Evolutionary conservation across 2,113 vertebrate species (phyloP), one percentile per base, ranked within the genome.

Genomic region (Camelus bactrianus): DNA sequence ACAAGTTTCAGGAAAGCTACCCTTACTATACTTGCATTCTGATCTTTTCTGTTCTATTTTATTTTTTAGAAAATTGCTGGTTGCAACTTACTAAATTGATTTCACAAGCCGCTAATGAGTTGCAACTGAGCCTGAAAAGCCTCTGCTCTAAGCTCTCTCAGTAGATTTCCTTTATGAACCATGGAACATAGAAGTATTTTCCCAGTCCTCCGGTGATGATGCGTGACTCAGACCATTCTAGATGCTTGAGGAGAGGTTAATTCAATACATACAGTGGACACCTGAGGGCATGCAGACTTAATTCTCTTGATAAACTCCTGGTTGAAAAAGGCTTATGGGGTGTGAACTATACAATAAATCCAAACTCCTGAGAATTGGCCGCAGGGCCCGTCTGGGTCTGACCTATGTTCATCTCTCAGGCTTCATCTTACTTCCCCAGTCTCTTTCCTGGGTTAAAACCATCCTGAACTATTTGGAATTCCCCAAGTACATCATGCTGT

Each of bases 121-220:
- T 82, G 30, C 82, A 83, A 24, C 60, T 56, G 24, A 88, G 16
- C 70, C 54, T 94, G 88, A 93, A 90, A 93, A 84, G 54, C 19
- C 65, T 97, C 48, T 95, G 76, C 72, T 38, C 65, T 72, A 56
- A 28, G 3, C 52, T 89, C 94, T 89, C 73, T 93, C 73, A 52
- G 8, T 95, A 62, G 65, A 0, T 20, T 79, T 95, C 13, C 28
- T 79, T 86, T 95, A 64, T 92, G 92, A 88, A 73, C 58, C n/a
- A 4, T 46, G 52, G 60, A n/a, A 81, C 10, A 35, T 6, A 62
- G 89, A 91, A 86, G 67, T 75, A 48, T 56, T 94, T 92, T 89
- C 79, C 86, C 91, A 79, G 52, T 89, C 46, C 26, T 95, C 26
- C 69, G 24, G 58, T 20, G 79, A 54, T 35, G 46, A 46, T 77